A percentile compares a stretch with the other conserved stretches of the same genome.
Evolutionary conservation across 2,888 invertebrate species (phyloP).

Genomic region (Cyaniris semiargus): DNA sequence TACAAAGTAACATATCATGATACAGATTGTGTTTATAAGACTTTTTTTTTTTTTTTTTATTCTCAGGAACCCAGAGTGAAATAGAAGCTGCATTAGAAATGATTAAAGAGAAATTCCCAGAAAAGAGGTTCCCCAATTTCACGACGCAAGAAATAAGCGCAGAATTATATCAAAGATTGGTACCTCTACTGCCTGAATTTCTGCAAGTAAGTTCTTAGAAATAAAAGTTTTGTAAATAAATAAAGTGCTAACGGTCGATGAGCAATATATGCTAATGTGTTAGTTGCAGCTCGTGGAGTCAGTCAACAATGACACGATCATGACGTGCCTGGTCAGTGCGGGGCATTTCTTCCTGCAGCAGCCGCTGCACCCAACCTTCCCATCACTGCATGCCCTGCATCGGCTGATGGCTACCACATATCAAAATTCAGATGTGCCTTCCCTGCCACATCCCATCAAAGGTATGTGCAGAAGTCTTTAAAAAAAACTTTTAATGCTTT

Average conservation of each 20-base stretch:
- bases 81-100: constrained; percentile 91
- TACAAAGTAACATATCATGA: not conserved
- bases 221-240: not conserved
- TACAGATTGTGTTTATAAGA: too few species aligned
- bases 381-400: constrained; percentile 89
- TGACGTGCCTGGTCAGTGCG: constrained; percentile 92
- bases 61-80: constrained; percentile 85
- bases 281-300: constrained; percentile 91
- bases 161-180: constrained; percentile 74
- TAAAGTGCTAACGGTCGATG: not conserved
- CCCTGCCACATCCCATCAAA: constrained; percentile 88
- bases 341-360: constrained; percentile 97
- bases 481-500: too few species aligned
- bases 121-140: constrained; percentile 88
- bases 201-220: constrained; percentile 70
- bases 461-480: constrained; percentile 70
- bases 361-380: constrained; percentile 96
- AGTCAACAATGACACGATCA: constrained; percentile 94
- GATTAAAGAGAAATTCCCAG: constrained; percentile 92
- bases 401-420: constrained; percentile 92
- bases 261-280: constrained; percentile 41
- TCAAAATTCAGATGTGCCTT: constrained; percentile 87
- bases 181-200: constrained; percentile 78
- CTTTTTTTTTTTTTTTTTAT: too few species aligned
- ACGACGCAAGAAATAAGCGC: constrained; percentile 83